A percentile compares a stretch with the other conserved stretches of the same genome.
Conservation (phyloP, 1,140 invertebrate genomes). For the Drosophila orena region DNA sequence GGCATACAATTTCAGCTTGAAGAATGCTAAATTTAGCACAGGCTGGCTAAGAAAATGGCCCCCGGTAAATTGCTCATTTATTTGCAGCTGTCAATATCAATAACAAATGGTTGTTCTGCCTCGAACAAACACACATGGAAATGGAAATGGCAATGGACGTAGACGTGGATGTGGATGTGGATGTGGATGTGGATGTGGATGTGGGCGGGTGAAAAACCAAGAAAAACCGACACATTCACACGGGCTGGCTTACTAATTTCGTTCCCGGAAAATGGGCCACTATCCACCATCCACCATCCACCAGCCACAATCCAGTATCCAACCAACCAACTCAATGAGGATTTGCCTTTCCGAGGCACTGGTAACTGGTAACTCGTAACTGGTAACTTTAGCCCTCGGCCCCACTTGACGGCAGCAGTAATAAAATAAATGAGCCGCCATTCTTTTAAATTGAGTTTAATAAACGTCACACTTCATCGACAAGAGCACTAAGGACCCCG, state of each 20-base stretch:
- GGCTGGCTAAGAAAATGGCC: constrained; percentile 41
- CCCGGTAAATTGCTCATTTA: constrained; percentile 80
- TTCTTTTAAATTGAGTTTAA: constrained; percentile 84
- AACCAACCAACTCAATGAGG: neutral
- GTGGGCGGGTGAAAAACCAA: neutral
- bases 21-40: constrained; percentile 69
- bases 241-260: constrained; percentile 44
- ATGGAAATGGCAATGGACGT: neutral
- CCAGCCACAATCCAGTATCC: too few species aligned
- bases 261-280: constrained; percentile 67
- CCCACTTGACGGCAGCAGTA: constrained; percentile 66
- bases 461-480: constrained; percentile 83
- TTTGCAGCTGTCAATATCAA: constrained; percentile 84
- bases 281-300: constrained; percentile 26
- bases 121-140: constrained; percentile 56
- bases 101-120: constrained; percentile 82
- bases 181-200: neutral
- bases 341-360: constrained; percentile 40
- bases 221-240: constrained; percentile 19
- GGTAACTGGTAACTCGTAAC: too few species aligned
- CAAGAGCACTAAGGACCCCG: constrained; percentile 61
- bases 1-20: constrained; percentile 34
- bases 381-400: constrained; percentile 71
- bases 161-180: neutral
- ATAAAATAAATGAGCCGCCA: constrained; percentile 83